phyloP scores from a whole-genome alignment of 35 echinoderm and acorn worm species.

The Heliocidaris tuberculata region DNA sequence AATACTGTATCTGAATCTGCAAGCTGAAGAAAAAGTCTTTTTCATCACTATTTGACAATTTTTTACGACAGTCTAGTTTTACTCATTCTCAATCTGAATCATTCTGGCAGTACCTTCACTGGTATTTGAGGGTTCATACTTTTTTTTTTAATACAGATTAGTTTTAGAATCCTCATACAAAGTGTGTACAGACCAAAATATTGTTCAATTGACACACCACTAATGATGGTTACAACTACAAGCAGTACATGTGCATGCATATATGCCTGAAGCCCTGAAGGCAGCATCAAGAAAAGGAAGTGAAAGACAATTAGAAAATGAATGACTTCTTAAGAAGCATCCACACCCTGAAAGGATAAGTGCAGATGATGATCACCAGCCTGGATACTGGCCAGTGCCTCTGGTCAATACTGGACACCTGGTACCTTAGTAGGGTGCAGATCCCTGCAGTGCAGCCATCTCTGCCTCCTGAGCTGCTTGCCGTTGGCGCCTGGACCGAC shows the following conservation, averaged over 20 bases:
- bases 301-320: background rate
- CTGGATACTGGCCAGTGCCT: background rate
- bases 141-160: background rate
- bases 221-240: too few relatives aligned
- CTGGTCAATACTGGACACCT: background rate
- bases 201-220: too few relatives aligned
- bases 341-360: background rate
- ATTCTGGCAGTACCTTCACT: background rate
- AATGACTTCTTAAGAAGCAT: background rate
- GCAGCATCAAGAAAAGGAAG: background rate
- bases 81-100: background rate
- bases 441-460: constrained; percentile 62
- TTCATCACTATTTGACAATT: background rate
- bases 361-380: background rate
- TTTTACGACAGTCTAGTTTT: background rate
- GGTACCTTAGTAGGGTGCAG: constrained; percentile 10
- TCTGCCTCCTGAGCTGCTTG: constrained; percentile 87
- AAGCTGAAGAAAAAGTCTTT: background rate
- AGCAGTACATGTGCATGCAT: background rate
- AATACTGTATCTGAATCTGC: background rate
- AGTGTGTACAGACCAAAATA: too few relatives aligned
- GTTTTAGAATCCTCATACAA: background rate
- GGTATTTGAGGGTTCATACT: background rate
- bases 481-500: constrained; percentile 72
- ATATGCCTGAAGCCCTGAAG: background rate